phyloP scores from a whole-genome alignment of 2,888 invertebrate species.

The Perdita meconis region DNA sequence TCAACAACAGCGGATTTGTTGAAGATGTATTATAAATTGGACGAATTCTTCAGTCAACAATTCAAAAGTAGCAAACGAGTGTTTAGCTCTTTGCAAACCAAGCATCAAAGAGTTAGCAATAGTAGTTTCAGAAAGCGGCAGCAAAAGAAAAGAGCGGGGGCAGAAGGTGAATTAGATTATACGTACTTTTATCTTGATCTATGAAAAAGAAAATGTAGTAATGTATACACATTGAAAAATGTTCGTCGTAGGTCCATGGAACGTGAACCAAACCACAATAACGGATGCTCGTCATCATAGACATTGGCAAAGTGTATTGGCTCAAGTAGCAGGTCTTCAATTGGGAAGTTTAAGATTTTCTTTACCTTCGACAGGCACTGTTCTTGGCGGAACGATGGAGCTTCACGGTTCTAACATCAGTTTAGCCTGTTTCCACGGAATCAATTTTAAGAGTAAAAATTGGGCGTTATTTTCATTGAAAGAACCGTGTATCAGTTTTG shows the following conservation, averaged over 20 bases:
- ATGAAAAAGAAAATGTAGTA: neutral
- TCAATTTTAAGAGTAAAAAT: constrained; percentile 97
- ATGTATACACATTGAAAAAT: constrained; percentile 22
- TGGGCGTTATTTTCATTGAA: constrained; percentile 98
- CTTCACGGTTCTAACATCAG: constrained; percentile 95
- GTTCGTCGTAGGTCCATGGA: constrained; percentile 76
- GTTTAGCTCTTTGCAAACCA: constrained; percentile 90
- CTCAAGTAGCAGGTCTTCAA: constrained; percentile 92
- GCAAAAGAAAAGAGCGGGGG: constrained; percentile 81
- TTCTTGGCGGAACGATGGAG: constrained; percentile 95
- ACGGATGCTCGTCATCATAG: constrained; percentile 93
- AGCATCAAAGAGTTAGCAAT: constrained; percentile 80
- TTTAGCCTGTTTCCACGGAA: constrained; percentile 98
- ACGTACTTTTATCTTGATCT: neutral
- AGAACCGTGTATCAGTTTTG: constrained; percentile 96
- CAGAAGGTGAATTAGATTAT: constrained; percentile 82
- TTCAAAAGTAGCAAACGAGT: constrained; percentile 97
- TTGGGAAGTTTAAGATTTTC: constrained; percentile 90
- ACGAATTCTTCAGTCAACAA: constrained; percentile 99
- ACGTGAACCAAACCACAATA: constrained; percentile 81
- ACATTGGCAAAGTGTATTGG: constrained; percentile 96
- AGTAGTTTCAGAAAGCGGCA: constrained; percentile 79
- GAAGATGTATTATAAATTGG: constrained; percentile 98
- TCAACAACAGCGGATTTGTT: constrained; percentile 98
- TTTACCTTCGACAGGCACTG: constrained; percentile 90